A percentile compares a stretch with the other conserved stretches of the same genome.
Conservation (phyloP, 23 tunicate genomes). For the Halocynthia aurantium region DNA sequence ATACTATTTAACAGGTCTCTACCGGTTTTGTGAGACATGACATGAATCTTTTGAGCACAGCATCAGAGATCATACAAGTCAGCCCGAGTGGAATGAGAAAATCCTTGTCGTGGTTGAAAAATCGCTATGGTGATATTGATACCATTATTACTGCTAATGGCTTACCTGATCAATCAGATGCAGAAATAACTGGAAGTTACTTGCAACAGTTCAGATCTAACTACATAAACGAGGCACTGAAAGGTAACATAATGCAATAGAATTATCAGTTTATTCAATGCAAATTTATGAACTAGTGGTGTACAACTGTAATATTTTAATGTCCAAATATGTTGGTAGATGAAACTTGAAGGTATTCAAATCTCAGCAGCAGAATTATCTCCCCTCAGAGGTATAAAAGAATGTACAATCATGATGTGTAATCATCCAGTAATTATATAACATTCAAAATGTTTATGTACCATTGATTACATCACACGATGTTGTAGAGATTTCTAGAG, state of each 20-base stretch:
- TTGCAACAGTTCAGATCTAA: conserved; percentile 4
- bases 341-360: no score
- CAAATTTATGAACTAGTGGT: not conserved
- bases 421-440: no score
- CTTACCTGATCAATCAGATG: conserved; percentile 32
- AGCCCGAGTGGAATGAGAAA: conserved; percentile 45
- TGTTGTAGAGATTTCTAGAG: no score
- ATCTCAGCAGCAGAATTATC: no score
- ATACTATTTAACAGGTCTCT: not conserved
- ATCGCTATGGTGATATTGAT: conserved; percentile 12
- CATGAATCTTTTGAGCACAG: not conserved
- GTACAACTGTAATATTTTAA: no score
- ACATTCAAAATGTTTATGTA: no score
- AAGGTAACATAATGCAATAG: conserved; percentile 23
- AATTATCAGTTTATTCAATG: not conserved
- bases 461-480: no score
- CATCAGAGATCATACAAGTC: conserved; percentile 27
- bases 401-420: no score
- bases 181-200: conserved; percentile 23
- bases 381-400: no score
- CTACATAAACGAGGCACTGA: conserved; percentile 68
- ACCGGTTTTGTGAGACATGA: no score
- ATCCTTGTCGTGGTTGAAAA: conserved; percentile 31
- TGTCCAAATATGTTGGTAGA: no score
- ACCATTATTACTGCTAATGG: conserved; percentile 52